A percentile compares a stretch with the other conserved stretches of the same genome.
Evolutionary conservation across 2,113 vertebrate genomes (phyloP).

Genomic region (Labeo rohita): DNA sequence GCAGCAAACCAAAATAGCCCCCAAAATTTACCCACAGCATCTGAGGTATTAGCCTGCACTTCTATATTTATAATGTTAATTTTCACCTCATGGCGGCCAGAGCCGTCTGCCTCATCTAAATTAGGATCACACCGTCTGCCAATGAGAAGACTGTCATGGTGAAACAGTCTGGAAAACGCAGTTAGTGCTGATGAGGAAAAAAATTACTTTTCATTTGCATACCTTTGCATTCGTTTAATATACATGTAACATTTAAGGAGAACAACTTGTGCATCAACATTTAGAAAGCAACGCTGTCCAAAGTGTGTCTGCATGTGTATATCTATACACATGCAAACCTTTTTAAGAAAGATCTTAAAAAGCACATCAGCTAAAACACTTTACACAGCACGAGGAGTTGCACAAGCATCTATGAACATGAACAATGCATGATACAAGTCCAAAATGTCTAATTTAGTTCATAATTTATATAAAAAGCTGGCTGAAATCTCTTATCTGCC

Average conservation of each 20-base stretch:
- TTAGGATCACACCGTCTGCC: conserved; percentile 68
- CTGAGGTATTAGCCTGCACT: conserved; percentile 66
- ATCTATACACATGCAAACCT: no score
- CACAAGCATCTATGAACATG: neutral
- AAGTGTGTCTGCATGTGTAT: neutral
- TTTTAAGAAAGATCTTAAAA: neutral
- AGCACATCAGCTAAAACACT: neutral
- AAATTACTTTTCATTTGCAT: neutral
- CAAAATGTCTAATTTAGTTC: neutral
- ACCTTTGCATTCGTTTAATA: neutral
- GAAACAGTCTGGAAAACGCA: neutral
- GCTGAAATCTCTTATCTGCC: no score
- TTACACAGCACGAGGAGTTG: neutral
- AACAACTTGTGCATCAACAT: neutral
- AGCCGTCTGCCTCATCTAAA: conserved; percentile 71
- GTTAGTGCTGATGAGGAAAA: neutral
- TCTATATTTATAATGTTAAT: conserved; percentile 74
- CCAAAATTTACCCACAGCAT: conserved; percentile 36
- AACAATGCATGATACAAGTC: neutral
- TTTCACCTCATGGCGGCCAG: conserved; percentile 73
- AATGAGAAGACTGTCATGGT: conserved; percentile 8
- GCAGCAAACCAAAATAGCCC: conserved; percentile 30
- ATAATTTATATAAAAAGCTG: neutral
- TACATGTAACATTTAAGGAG: neutral
- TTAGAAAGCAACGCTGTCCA: neutral